Base-by-base conservation (phyloP, 1,140 invertebrate species). In the Chlorops oryzae region DNA sequence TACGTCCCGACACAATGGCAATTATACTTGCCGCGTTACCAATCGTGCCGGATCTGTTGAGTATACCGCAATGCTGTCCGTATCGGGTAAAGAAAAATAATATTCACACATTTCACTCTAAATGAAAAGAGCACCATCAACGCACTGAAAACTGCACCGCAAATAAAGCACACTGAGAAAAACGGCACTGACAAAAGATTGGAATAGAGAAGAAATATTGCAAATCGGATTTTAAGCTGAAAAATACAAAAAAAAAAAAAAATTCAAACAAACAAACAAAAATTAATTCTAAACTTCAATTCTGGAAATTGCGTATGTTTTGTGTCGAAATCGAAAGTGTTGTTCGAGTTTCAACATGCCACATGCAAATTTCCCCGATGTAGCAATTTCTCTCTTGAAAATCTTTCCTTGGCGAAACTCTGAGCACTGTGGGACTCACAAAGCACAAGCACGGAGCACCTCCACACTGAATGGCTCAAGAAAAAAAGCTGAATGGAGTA, bases 1-100 rank as follows among this genome's bases (percentile, higher is more conserved):
- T 45, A 78, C 75, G 40, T 78, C 77, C 46, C 73, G 65, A 52
- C 81, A 85, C 67, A 79, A 76, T 61, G 82, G 83, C 54, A 81
- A 81, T 65, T 84, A 84, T 71, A 80, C 80, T 32, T 85, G 83
- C 66, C 76, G 75, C 52, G 80, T 81, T 39, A 74, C 73, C 51
- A 85, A 86, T 65, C 66, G 72, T 55, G 78, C 81, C 55, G 79
- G 79, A 63, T 59, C 65, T 54, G 77, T 76, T 55, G 75, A 79
- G 54, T 76, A 79, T 61, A 81, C 80, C 20, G 80, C 82, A 38
- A 65, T 75, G 48, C 77, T 87, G 58, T 79, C 79, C 57, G 83
- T 86, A 57, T 78, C 84, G 68, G 83, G 84, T 86, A 65, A 65
- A 48, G 20, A 49, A 39, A 49, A 49, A n/a, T 6, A 40, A 40